A percentile compares a stretch with the other conserved stretches of the same genome.
These are phyloP conservation scores for Drosophila orosa DNA, from an alignment of 1,140 invertebrate genomes.

Conservation along the genomic window DNA sequence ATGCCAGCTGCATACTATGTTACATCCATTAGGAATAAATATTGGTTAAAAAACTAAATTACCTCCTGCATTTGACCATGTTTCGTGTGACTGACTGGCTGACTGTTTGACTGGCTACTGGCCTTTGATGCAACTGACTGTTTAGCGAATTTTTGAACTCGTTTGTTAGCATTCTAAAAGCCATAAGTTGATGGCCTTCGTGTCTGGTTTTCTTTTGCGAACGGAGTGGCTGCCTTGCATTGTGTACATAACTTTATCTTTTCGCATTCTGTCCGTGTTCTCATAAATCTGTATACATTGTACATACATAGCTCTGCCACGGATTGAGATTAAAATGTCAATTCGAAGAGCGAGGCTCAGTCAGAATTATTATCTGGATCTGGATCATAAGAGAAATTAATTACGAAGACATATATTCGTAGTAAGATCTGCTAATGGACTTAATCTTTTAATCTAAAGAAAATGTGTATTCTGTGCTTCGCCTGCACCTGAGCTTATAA, in stretches of 20 bases:
- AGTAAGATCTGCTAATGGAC: neutral
- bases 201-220: constrained; percentile 71
- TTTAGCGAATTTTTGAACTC: constrained; percentile 58
- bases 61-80: constrained; percentile 40
- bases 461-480: neutral
- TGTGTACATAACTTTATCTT: constrained; percentile 29
- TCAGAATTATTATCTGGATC: neutral
- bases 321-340: constrained; percentile 76
- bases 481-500: neutral
- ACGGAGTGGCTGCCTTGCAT: constrained; percentile 52
- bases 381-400: neutral
- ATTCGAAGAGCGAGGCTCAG: constrained; percentile 2
- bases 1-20: constrained; percentile 8
- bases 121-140: constrained; percentile 71
- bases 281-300: constrained; percentile 17
- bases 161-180: constrained; percentile 70
- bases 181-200: constrained; percentile 75
- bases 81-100: constrained; percentile 39
- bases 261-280: constrained; percentile 11
- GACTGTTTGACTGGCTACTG: constrained; percentile 41
- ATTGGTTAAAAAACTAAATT: constrained; percentile 25
- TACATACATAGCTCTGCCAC: constrained; percentile 9
- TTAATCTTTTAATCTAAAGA: neutral
- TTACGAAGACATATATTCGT: neutral
- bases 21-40: constrained; percentile 18